Percentiles rank a stretch among this genome's conserved stretches.
These are phyloP conservation scores for Coreius guichenoti DNA, from an alignment of 2,797 vertebrate genomes.

Conservation along the genomic window DNA sequence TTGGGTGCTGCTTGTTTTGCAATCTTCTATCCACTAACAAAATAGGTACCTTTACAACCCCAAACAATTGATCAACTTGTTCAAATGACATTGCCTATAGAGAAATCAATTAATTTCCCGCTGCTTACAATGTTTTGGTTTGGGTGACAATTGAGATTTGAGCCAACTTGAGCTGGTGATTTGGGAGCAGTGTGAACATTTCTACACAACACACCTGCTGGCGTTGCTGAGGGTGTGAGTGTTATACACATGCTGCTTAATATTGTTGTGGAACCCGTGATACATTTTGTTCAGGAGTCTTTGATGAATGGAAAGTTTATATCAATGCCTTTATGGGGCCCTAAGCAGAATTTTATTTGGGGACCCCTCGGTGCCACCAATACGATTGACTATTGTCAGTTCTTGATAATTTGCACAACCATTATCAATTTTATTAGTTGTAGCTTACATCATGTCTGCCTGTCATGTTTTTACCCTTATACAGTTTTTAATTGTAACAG, in stretches of 20 bases:
- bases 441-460: too few relatives aligned
- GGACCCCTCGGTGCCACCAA: too few relatives aligned
- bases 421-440: too few relatives aligned
- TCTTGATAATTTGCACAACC: too few relatives aligned
- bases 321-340: too few relatives aligned
- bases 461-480: too few relatives aligned
- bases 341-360: too few relatives aligned
- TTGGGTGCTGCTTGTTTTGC: too few relatives aligned
- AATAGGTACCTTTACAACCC: too few relatives aligned
- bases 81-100: not conserved
- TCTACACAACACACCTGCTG: conserved; percentile 37
- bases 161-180: not conserved
- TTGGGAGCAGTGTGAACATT: not conserved
- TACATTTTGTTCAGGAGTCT: not conserved
- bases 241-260: not conserved
- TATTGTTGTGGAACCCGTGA: not conserved
- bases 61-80: not conserved
- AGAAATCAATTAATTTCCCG: not conserved
- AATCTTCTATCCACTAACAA: too few relatives aligned
- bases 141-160: not conserved
- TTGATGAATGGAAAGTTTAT: not conserved
- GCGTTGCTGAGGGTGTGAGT: conserved; percentile 9
- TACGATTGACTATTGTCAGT: too few relatives aligned
- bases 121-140: not conserved
- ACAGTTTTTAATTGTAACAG: too few relatives aligned